Evolutionary conservation across 1,140 invertebrate species (phyloP).

Genomic region (Ceratina calcarata): DNA sequence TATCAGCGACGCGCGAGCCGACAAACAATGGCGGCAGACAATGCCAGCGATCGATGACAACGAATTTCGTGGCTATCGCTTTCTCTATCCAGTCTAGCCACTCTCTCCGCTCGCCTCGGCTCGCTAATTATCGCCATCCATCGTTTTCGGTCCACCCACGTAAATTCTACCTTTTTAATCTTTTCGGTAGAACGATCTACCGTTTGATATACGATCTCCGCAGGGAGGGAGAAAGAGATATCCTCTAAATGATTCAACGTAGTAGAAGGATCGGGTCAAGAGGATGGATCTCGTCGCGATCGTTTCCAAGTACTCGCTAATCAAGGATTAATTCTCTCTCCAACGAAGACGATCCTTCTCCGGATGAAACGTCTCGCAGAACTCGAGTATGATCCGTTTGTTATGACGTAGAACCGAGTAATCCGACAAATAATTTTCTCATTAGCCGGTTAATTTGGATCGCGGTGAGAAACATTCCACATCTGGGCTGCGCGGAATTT

Average conservation of each 20-base stretch:
- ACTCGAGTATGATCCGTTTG: constrained; percentile 40
- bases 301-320: constrained; percentile 13
- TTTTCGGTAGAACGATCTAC: background rate
- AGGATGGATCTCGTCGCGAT: background rate
- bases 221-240: no score
- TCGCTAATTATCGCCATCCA: constrained; percentile 47
- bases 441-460: constrained; percentile 44
- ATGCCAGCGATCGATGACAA: constrained; percentile 61
- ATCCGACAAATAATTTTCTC: constrained; percentile 50
- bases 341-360: background rate
- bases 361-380: constrained; percentile 45
- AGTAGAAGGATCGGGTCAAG: background rate
- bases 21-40: constrained; percentile 58
- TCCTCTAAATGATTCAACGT: no score
- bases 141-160: background rate
- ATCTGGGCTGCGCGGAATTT: background rate
- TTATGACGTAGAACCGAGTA: constrained; percentile 42
- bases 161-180: background rate
- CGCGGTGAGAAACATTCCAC: constrained; percentile 32
- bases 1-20: constrained; percentile 52
- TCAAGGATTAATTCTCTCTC: constrained; percentile 40
- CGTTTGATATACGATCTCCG: background rate
- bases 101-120: constrained; percentile 40
- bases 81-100: constrained; percentile 34
- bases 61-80: constrained; percentile 60